Conservation (phyloP, 2,113 vertebrate species). For the Seriola dumerili region DNA sequence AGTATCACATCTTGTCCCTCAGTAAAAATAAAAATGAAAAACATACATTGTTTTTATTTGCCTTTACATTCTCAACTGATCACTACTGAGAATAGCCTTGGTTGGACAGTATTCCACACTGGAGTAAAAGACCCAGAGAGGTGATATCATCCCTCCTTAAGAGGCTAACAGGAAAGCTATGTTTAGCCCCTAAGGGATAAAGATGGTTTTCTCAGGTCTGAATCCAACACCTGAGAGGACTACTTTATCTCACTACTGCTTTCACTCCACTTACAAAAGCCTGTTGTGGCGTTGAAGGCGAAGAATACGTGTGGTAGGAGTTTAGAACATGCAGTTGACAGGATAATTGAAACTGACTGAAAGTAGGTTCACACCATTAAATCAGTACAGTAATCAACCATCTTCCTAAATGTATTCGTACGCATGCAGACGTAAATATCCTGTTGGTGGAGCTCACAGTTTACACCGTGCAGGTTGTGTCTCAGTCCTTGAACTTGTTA, state of each 20-base stretch:
- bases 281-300: neutral
- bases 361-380: neutral
- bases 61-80: neutral
- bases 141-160: slow-evolving; percentile 39
- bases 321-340: neutral
- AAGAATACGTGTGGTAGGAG: neutral
- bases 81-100: neutral
- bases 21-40: neutral
- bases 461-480: slow-evolving; percentile 25
- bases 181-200: slow-evolving; percentile 29
- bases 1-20: neutral
- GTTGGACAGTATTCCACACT: neutral
- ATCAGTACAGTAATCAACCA: neutral
- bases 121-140: slow-evolving; percentile 13
- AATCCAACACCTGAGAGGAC: slow-evolving; percentile 24
- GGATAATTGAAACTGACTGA: neutral
- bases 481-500: slow-evolving; percentile 43
- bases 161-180: slow-evolving; percentile 43
- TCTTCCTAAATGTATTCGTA: neutral
- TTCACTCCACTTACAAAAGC: neutral
- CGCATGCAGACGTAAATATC: neutral
- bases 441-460: neutral
- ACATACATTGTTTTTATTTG: neutral
- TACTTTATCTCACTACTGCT: neutral
- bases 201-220: slow-evolving; percentile 19